phyloP scores from a whole-genome alignment of 2,888 invertebrate species.

The Zeuzera pyrina region DNA sequence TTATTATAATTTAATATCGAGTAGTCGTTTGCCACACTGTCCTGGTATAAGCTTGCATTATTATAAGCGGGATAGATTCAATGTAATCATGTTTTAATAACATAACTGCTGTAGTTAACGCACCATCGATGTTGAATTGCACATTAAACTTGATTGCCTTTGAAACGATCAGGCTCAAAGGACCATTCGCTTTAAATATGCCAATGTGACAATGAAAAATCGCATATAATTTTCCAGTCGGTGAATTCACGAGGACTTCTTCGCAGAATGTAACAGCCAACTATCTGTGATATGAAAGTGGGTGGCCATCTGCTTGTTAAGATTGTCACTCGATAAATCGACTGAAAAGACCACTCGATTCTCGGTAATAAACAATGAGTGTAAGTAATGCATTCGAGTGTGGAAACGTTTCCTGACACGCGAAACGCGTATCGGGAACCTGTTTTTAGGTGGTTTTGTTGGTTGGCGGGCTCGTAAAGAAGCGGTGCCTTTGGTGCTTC shows the following conservation, averaged over 20 bases:
- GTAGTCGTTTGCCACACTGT: slow-evolving; percentile 10
- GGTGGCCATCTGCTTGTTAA: no score
- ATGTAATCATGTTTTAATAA: slow-evolving; percentile 21
- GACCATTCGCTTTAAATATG: no score
- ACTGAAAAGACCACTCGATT: slow-evolving; percentile 6
- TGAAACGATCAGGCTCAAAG: slow-evolving; percentile 3
- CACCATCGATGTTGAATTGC: not conserved
- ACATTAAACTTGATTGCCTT: no score
- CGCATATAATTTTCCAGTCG: no score
- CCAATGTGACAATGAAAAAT: no score
- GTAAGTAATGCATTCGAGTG: slow-evolving; percentile 3
- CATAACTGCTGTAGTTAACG: slow-evolving; percentile 14
- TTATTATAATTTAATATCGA: no score
- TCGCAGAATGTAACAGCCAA: no score
- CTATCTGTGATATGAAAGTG: no score
- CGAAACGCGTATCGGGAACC: slow-evolving; percentile 18
- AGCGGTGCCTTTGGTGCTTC: not conserved
- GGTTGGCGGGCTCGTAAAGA: slow-evolving; percentile 12
- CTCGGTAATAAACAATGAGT: slow-evolving; percentile 9
- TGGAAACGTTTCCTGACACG: slow-evolving; percentile 23
- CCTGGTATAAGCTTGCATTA: slow-evolving; percentile 5
- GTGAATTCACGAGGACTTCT: no score
- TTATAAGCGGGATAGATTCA: not conserved
- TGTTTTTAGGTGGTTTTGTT: slow-evolving; percentile 18
- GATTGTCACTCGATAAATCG: no score